phyloP scores from a whole-genome alignment of 2,113 vertebrate species.

The Nyctereutes procyonoides region DNA sequence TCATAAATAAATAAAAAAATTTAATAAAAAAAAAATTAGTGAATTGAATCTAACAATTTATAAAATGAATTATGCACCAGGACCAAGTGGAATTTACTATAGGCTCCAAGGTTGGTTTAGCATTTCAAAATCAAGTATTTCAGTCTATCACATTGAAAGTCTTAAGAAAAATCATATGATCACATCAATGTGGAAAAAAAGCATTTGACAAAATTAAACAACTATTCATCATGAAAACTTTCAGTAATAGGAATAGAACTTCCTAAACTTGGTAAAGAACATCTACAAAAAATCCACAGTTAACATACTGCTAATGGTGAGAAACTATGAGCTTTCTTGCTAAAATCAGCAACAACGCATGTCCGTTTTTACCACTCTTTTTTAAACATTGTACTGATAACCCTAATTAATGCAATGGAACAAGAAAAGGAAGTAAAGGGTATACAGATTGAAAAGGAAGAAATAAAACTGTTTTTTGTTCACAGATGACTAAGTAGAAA shows the following conservation, averaged over 20 bases:
- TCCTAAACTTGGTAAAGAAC: not conserved
- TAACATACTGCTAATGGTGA: not conserved
- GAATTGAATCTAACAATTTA: not conserved
- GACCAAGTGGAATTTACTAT: not conserved
- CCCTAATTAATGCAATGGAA: not conserved
- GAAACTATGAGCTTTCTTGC: not conserved
- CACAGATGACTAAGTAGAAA: not conserved
- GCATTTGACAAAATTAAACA: not conserved
- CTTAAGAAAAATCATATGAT: not conserved
- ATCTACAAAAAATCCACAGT: not conserved
- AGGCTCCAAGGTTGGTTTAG: not conserved
- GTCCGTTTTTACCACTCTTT: not conserved
- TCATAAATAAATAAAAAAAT: too few species aligned
- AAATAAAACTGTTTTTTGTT: not conserved
- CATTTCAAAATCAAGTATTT: not conserved
- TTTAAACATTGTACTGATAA: not conserved
- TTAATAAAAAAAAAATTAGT: not conserved
- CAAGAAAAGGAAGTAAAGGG: not conserved
- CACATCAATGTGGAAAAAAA: not conserved
- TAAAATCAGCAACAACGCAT: not conserved
- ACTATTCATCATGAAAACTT: not conserved
- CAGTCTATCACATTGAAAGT: not conserved
- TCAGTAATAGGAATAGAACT: not conserved
- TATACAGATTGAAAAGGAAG: not conserved
- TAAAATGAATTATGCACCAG: not conserved